Evolutionary conservation across 2,888 invertebrate genomes (phyloP), one percentile per base, ranked within the genome.

Genomic region (Dioctria rufipes): DNA sequence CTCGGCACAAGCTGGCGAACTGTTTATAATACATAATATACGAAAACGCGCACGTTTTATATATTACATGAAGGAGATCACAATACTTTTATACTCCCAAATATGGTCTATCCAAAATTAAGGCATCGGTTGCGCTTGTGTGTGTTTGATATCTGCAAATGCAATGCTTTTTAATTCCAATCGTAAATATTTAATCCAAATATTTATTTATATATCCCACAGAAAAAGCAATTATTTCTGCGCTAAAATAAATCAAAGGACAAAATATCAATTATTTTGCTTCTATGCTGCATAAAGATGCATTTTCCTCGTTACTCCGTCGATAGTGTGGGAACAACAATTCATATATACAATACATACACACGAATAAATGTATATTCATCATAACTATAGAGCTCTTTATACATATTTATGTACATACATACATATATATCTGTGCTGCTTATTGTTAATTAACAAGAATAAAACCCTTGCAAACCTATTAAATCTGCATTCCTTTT

Each of bases 381-480:
- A 25, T 25, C 25, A 25, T 25, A 25, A 25, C 25, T 25, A n/a
- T n/a, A 25, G 25, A 25, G 25, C 25, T 25, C 25, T 25, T 25
- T 25, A 25, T 25, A 25, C 25, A 25, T 25, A 25, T 25, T 25
- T 25, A 25, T 25, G 25, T 25, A 25, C 25, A 25, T 25, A 25
- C 25, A 25, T 25, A 13, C 25, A 25, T 25, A 25, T 25, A 25
- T 25, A 25, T 25, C 6, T 46, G 49, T 25, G 11, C 43, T 67
- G 67, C 46, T 67, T 37, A 67, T 67, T 67, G 46, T 67, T 67
- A 46, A 67, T 67, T 67, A 67, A 67, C 67, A 49, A 9, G 9
- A 6, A 37, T 67, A 49, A n/a, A 66, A 42, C 42, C 67, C 37
- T 25, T 6, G 46, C 51, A 5, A 25, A 51, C 73, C 58, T 54